phyloP scores from a whole-genome alignment of 1,140 invertebrate species.

The Coptotermes formosanus region DNA sequence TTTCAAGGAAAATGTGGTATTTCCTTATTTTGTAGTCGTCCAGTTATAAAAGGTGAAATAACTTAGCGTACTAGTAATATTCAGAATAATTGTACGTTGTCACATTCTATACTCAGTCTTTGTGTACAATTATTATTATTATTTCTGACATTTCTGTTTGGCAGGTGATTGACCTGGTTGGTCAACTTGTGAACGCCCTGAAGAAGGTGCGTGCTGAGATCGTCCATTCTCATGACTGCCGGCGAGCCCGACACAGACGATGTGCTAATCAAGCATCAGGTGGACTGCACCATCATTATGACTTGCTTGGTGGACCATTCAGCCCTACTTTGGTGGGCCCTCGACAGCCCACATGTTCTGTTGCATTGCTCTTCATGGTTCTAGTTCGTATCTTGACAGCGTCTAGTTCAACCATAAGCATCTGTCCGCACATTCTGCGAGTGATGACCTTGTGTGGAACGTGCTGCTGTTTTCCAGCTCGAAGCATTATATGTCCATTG shows the following conservation, averaged over 20 bases:
- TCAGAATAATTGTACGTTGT: too few relatives aligned
- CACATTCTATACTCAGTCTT: too few relatives aligned
- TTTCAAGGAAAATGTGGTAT: too few relatives aligned
- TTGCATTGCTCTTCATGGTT: slow-evolving; percentile 58
- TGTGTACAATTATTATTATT: too few relatives aligned
- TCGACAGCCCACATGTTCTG: slow-evolving; percentile 51
- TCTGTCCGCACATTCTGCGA: slow-evolving; percentile 22
- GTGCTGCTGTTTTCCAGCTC: slow-evolving; percentile 63
- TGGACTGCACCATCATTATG: slow-evolving; percentile 57
- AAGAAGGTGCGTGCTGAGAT: slow-evolving; percentile 58
- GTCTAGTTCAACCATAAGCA: slow-evolving; percentile 18
- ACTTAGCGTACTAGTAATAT: too few relatives aligned
- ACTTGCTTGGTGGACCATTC: slow-evolving; percentile 53
- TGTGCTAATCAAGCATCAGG: slow-evolving; percentile 48
- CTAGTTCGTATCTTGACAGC: slow-evolving; percentile 48
- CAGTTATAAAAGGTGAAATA: too few relatives aligned
- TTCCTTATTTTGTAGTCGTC: too few relatives aligned
- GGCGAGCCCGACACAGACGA: slow-evolving; percentile 51
- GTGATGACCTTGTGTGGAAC: slow-evolving; percentile 54
- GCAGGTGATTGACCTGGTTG: slow-evolving; percentile 53
- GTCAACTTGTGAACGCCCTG: slow-evolving; percentile 55
- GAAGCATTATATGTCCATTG: slow-evolving; percentile 45
- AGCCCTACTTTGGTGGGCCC: slow-evolving; percentile 41
- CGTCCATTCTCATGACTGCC: slow-evolving; percentile 54
- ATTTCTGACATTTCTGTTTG: too few relatives aligned